These are phyloP conservation scores for Coelopa frigida DNA, from an alignment of 1,140 invertebrate genomes.

Conservation along the genomic window DNA sequence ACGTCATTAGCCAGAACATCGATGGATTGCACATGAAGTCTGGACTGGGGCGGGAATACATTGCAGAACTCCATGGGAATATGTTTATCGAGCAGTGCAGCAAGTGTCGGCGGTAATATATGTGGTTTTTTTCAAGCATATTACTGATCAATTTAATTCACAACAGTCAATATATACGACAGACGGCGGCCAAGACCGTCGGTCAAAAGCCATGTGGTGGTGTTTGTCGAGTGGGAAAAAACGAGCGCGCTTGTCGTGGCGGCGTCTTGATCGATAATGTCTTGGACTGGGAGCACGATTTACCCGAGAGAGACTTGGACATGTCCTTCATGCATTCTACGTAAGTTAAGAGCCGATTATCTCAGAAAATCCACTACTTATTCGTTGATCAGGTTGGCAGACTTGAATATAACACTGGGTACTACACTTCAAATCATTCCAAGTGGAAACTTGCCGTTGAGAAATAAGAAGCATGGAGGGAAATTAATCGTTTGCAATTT, in stretches of 20 bases:
- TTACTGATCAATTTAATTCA: no score
- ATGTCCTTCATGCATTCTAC: constrained; percentile 81
- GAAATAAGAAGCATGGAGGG: constrained; percentile 79
- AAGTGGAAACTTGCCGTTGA: constrained; percentile 87
- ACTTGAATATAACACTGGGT: constrained; percentile 89
- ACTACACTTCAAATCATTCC: constrained; percentile 97
- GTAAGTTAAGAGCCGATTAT: constrained; percentile 47
- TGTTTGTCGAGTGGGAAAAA: constrained; percentile 57
- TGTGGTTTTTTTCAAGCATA: no score
- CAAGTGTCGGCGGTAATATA: constrained; percentile 63
- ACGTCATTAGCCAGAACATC: constrained; percentile 94
- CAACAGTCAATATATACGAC: constrained; percentile 82
- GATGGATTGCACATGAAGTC: constrained; percentile 94
- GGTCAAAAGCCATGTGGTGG: constrained; percentile 82
- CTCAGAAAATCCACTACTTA: constrained; percentile 9
- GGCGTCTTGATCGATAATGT: constrained; percentile 80
- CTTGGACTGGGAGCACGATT: constrained; percentile 95
- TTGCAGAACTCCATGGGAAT: constrained; percentile 96
- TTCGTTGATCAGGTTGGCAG: constrained; percentile 62
- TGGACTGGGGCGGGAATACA: constrained; percentile 67
- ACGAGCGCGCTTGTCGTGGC: constrained; percentile 71
- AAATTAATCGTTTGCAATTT: constrained; percentile 93
- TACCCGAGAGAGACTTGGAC: constrained; percentile 84
- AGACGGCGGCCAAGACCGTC: constrained; percentile 74
- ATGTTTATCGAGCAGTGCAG: constrained; percentile 95